These are phyloP conservation scores for Dipodomys stephensi DNA, from an alignment of 2,113 vertebrate species.

Conservation along the genomic window DNA sequence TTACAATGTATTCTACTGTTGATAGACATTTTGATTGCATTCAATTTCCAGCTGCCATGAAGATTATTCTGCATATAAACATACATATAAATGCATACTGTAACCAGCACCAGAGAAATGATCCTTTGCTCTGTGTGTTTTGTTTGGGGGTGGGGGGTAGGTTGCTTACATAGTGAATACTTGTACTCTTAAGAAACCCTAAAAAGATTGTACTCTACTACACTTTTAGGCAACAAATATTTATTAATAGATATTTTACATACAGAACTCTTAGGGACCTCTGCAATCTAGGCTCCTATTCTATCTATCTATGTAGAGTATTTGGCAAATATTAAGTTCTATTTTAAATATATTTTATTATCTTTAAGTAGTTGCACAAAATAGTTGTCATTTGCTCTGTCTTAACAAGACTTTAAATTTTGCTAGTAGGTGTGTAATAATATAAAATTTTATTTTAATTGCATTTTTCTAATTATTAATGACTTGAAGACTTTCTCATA, in stretches of 20 bases:
- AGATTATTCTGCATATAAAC: neutral
- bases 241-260: no score
- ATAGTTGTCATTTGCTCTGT: no score
- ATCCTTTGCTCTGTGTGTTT: neutral
- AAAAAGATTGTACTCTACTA: no score
- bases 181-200: no score
- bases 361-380: no score
- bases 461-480: neutral
- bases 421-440: neutral
- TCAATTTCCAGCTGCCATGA: neutral
- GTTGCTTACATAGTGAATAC: no score
- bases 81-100: neutral
- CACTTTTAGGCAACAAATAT: no score
- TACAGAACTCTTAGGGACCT: no score
- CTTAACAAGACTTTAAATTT: neutral
- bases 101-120: neutral
- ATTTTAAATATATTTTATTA: neutral
- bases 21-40: neutral
- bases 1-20: neutral
- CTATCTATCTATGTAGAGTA: no score
- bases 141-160: no score
- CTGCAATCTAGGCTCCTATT: no score
- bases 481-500: neutral
- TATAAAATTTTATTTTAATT: neutral
- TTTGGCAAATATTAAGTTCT: no score